Evolutionary conservation across 1,140 invertebrate species (phyloP).

Genomic region (Leptinotarsa defecta): DNA sequence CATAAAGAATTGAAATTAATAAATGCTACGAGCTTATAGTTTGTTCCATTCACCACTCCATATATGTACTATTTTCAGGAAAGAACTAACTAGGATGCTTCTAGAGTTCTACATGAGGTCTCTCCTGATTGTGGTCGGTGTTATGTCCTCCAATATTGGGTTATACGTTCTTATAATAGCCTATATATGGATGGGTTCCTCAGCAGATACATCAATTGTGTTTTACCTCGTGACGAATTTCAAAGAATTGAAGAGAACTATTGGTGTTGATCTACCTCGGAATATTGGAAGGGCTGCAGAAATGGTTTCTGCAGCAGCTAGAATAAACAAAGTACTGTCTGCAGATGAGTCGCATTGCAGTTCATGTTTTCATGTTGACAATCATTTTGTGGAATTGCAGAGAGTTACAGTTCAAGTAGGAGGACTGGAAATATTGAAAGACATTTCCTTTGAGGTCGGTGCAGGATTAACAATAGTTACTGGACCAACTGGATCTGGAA

Average conservation of each 20-base stretch:
- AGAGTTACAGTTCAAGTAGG: slow-evolving; percentile 24
- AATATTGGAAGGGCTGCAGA: slow-evolving; percentile 26
- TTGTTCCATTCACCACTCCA: slow-evolving; percentile 39
- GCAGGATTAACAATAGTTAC: slow-evolving; percentile 70
- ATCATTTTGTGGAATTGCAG: slow-evolving; percentile 24
- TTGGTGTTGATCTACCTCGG: slow-evolving; percentile 27
- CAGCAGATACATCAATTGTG: slow-evolving; percentile 21
- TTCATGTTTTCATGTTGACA: slow-evolving; percentile 19
- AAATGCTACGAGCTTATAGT: neutral
- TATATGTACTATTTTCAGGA: slow-evolving; percentile 36
- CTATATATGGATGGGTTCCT: slow-evolving; percentile 27
- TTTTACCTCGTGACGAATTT: slow-evolving; percentile 28
- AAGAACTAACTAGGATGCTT: slow-evolving; percentile 27
- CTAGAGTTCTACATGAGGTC: slow-evolving; percentile 17
- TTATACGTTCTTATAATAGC: slow-evolving; percentile 31
- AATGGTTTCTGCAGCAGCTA: slow-evolving; percentile 21
- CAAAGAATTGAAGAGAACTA: slow-evolving; percentile 12
- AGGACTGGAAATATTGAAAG: slow-evolving; percentile 59
- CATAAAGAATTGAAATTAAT: neutral
- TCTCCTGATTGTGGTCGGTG: slow-evolving; percentile 21
- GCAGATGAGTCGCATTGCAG: slow-evolving; percentile 36
- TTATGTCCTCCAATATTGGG: slow-evolving; percentile 25
- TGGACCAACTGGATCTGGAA: slow-evolving; percentile 82
- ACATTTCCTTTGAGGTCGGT: slow-evolving; percentile 63
- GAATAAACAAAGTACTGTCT: slow-evolving; percentile 28